Evolutionary conservation across 1,140 invertebrate species (phyloP).

Genomic region (Yoshiicerus persimilis): DNA sequence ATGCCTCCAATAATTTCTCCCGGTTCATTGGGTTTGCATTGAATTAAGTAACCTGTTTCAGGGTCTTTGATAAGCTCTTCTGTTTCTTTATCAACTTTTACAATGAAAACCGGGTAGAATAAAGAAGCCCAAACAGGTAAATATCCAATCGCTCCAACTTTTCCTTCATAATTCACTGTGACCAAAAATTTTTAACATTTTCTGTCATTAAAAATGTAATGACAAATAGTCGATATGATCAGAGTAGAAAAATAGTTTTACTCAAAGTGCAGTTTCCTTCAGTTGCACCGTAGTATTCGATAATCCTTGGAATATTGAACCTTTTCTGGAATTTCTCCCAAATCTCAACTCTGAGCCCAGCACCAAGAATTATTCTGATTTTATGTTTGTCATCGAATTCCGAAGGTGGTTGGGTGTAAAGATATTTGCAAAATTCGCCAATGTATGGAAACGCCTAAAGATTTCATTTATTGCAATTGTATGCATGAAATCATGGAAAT

Average conservation of each 20-base stretch:
- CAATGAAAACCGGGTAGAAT: slow-evolving; percentile 85
- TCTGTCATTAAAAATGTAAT: not conserved
- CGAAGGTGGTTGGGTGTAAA: slow-evolving; percentile 59
- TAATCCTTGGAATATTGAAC: slow-evolving; percentile 60
- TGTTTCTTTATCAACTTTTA: slow-evolving; percentile 79
- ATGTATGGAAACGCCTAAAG: slow-evolving; percentile 61
- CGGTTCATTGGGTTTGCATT: slow-evolving; percentile 70
- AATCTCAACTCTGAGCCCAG: slow-evolving; percentile 65
- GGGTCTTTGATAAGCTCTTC: slow-evolving; percentile 64
- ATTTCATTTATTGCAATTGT: not conserved
- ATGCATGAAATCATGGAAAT: not conserved
- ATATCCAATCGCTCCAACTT: slow-evolving; percentile 73
- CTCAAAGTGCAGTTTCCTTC: slow-evolving; percentile 95
- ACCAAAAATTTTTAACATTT: slow-evolving; percentile 63
- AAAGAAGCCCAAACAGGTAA: slow-evolving; percentile 72
- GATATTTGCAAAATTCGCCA: slow-evolving; percentile 37
- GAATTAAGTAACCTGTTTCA: slow-evolving; percentile 38
- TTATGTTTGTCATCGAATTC: not conserved
- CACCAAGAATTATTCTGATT: slow-evolving; percentile 62
- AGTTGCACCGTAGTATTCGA: slow-evolving; percentile 76
- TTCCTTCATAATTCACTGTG: slow-evolving; percentile 71
- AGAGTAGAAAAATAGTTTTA: slow-evolving; percentile 59
- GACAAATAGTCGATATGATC: not conserved
- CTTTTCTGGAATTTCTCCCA: slow-evolving; percentile 64
- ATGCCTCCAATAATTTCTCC: slow-evolving; percentile 78